phyloP scores from a whole-genome alignment of 2,113 vertebrate genomes.

The Pseudopipra pipra region DNA sequence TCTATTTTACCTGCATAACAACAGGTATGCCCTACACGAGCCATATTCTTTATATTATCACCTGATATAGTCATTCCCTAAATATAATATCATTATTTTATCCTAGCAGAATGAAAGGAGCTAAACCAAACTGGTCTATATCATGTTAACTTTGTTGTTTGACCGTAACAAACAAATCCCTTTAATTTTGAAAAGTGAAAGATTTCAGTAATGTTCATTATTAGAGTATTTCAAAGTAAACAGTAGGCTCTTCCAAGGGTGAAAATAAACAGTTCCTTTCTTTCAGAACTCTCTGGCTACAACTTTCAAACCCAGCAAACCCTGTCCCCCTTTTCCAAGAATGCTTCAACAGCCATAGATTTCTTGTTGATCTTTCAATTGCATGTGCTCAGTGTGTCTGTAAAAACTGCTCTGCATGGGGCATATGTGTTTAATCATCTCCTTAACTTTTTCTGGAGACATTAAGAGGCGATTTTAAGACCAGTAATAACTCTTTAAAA shows the following conservation, averaged over 20 bases:
- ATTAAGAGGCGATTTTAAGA: slow-evolving; percentile 39
- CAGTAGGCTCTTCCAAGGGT: neutral
- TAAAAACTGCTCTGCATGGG: neutral
- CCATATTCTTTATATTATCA: neutral
- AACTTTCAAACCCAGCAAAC: neutral
- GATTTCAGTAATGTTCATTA: neutral
- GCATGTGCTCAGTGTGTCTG: neutral
- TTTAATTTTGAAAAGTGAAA: neutral
- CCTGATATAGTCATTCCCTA: neutral
- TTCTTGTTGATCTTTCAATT: neutral
- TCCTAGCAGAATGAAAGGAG: neutral
- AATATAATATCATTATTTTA: neutral
- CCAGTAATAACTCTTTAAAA: slow-evolving; percentile 21
- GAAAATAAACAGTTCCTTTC: neutral
- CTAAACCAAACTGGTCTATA: neutral
- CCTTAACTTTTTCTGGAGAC: slow-evolving; percentile 2
- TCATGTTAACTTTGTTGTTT: neutral
- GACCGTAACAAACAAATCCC: neutral
- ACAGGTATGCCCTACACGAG: neutral
- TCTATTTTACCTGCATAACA: neutral
- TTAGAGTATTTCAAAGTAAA: neutral
- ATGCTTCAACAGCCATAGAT: neutral
- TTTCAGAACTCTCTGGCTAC: neutral
- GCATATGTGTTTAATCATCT: neutral
- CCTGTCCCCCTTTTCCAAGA: neutral